A percentile compares a stretch with the other conserved stretches of the same genome.
These are phyloP conservation scores for Trematomus loennbergii DNA, from an alignment of 2,113 vertebrate genomes.

Conservation along the genomic window DNA sequence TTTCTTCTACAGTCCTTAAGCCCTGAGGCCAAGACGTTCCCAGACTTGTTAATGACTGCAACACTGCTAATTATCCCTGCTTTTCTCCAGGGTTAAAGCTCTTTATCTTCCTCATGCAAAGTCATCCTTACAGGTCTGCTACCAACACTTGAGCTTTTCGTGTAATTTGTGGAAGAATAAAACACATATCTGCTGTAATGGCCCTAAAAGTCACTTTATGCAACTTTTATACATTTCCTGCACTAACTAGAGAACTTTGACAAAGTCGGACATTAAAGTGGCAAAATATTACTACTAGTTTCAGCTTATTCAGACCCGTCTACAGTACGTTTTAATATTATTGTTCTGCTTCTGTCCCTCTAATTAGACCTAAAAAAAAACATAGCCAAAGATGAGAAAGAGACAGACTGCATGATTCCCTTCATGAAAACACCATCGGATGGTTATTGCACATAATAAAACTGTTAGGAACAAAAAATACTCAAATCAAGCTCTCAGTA, in stretches of 20 bases:
- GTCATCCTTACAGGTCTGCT: conserved; percentile 12
- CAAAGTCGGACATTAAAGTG: not conserved
- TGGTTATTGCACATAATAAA: conserved; percentile 70
- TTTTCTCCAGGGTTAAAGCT: conserved; percentile 8
- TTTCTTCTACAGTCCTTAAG: conserved; percentile 30
- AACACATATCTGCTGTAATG: conserved; percentile 32
- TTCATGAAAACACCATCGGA: conserved; percentile 51
- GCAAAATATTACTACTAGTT: conserved; percentile 16
- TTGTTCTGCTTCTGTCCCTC: conserved; percentile 2
- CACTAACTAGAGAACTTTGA: not conserved
- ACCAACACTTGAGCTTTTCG: conserved; percentile 13
- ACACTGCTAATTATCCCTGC: conserved; percentile 20
- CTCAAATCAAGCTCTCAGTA: conserved; percentile 21
- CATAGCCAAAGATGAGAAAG: not conserved
- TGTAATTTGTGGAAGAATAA: conserved; percentile 15
- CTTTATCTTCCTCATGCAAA: conserved; percentile 1
- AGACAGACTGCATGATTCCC: conserved; percentile 15
- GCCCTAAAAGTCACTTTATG: conserved; percentile 23
- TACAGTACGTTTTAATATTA: not conserved
- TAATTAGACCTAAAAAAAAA: conserved; percentile 20
- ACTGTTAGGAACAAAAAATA: conserved; percentile 23
- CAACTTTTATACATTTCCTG: conserved; percentile 25
- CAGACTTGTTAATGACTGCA: conserved; percentile 41
- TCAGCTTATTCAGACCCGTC: conserved; percentile 10
- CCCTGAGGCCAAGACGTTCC: conserved; percentile 11